Evolutionary conservation across 2,113 vertebrate species (phyloP), one percentile per base, ranked within the genome.

Genomic region (Syrrhaptes paradoxus): DNA sequence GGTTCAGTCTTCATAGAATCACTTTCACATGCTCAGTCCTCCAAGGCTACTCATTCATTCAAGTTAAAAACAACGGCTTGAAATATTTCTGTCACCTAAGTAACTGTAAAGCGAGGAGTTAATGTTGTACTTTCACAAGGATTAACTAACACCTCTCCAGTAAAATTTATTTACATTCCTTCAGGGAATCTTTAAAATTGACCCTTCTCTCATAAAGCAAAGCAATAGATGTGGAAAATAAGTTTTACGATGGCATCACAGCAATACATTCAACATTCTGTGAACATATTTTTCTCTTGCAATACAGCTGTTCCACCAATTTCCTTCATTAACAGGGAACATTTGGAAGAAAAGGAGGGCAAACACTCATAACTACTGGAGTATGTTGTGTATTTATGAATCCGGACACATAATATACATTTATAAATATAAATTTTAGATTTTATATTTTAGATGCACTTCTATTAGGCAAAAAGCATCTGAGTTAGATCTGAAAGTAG

Each of bases 131-230:
- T 93, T 96, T 95, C 46, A 62, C 29, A 85, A 91, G 71, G 78
- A 95, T 81, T 97, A 96, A 86, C 59, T 92, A 95, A 72, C 59
- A 71, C 15, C 95, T 95, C 28, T 41, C 17, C 16, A n/a, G 52
- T 83, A 95, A 74, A 25, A 87, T 90, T 90, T 95, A 89, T 96
- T 93, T 97, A 67, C 14, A 55, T 95, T 96, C 76, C 78, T 94
- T 85, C 28, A 85, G 45, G 29, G 45, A 86, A 6, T 34, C 25
- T 86, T 93, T 96, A 85, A 93, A 91, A 85, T 70, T 96, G 80
- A 93, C 51, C 81, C 2, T 92, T 82, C 14, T 48, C 38, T 89
- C 67, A 91, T 96, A 96, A 97, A 97, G 88, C 26, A 96, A 93
- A 92, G 16, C 21, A 87, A 79, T 67, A 75, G 17, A 77, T 91